Base-by-base conservation (phyloP, 2,888 invertebrate genomes). In the Pardosa pseudoannulata region DNA sequence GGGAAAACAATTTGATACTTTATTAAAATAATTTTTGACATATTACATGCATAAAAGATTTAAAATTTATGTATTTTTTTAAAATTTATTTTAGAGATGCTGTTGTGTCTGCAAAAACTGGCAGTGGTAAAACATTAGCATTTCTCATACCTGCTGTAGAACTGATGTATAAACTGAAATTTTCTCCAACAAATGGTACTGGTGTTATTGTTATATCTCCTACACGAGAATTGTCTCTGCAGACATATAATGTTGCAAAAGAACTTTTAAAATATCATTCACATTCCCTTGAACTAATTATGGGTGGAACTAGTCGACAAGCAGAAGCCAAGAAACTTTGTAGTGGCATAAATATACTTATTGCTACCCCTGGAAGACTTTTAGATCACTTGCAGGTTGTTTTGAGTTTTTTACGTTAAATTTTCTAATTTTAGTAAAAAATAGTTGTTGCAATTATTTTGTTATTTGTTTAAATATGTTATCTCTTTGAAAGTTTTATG, bases 91-190 rank as follows among this genome's bases (percentile, higher is more conserved):
- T n/a, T 68, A 88, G 96, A 89, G 98, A 99, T 93, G 92, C 99
- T 72, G 96, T 99, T 46, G 99, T 97, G 62, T 95, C 97, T 41
- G 98, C 99, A 0, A 96, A 96, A 92, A 99, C 99, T 19, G 99
- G 99, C 0, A 98, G 98, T 11, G 98, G 98, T 89, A 99, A 99
- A 92, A 99, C 99, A 0, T 91, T 99, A 79, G 98, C 98, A 0
- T 99, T 99, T 91, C 94, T 99, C 0, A 95, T 99, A 90, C 99
- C 99, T 0, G 97, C 96, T n/a, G 94, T 99, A 73, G 98, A 99
- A 91, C 93, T 98, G 41, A 95, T 98, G 88, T 94, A 95, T 91
- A 98, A 97, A 91, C 92, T 97, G 75, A 95, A 96, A 90, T 98
- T 98, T 91, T 96, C 96, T 94, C 97, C 97, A 0, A 94, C 96